Evolutionary conservation across 2,797 vertebrate genomes (phyloP), one percentile per base, ranked within the genome.

Genomic region (Anabas testudineus): DNA sequence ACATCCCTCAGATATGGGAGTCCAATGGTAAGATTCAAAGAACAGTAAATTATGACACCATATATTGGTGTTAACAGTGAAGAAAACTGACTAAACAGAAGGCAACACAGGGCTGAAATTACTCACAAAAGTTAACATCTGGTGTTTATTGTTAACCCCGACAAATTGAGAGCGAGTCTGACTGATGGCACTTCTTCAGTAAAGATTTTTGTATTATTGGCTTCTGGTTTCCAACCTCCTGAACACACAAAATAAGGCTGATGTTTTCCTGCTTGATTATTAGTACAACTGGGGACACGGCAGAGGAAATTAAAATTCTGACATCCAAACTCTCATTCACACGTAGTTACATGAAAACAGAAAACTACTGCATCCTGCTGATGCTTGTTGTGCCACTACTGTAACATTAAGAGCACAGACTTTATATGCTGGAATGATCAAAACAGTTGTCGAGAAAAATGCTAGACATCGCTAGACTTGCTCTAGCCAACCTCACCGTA

Each of bases 401-500:
- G 16, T 42, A 46, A 74, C 30, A 63, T 57, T 43, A 18, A 57
- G 47, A 36, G 51, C 45, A 42, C 36, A 47, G 46, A 77, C 57
- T 70, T 74, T 47, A 66, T 12, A 67, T 53, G 39, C 24, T 48
- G 73, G 71, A 71, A 26, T 3, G 12, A 78, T 64, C 64, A 70
- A 52, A 74, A 76, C 62, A 60, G 32, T 59, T 62, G 62, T 3
- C 26, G 68, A 65, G 58, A 45, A 41, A 53, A 70, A 63, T 49
- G 57, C 41, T 10, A 12, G 37, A 34, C 55, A 24, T 62, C 19
- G 41, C 65, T n/a, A n/a, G n/a, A n/a, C n/a, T 71, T 45, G 34
- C 46, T 42, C 52, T n/a, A 7, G 12, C 7, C 16, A 34, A 22
- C 32, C 60, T 52, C 34, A 16, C 61, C 62, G 41, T 64, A 55